Base-by-base conservation (phyloP, 2,113 vertebrate genomes). In the Agapornis roseicollis region DNA sequence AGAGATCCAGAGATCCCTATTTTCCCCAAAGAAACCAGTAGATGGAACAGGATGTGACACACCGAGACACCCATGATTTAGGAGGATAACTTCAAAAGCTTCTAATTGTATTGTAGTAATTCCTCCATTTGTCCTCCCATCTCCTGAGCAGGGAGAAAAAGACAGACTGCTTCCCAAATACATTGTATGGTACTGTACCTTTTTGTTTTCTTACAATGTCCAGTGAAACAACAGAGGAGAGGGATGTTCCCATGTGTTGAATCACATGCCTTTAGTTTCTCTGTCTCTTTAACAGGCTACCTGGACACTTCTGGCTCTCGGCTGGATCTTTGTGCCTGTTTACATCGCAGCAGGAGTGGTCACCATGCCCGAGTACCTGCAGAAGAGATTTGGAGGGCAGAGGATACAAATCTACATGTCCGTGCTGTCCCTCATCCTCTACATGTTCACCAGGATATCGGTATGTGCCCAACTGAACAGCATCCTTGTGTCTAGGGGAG, bases 401-500 rank as follows among this genome's bases (percentile, higher is more conserved):
- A 98, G 99, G 92, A 99, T 99, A 87, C 98, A 98, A 63, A 98
- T 98, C 92, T 99, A 99, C 94, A 98, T 99, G 96, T 99, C 99
- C 2, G 90, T 99, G 39, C 94, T 99, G 58, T 99, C 99, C 63
- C 98, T 99, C 73, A 96, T 99, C 63, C 97, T 99, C 87, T 99
- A 99, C 83, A 98, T 99, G 93, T 99, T 99, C 97, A 99, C 98
- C 93, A 99, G 98, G 97, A 99, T 99, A 97, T 99, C 99, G 10
- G 99, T 99, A 97, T 80, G 99, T 98, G 94, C 90, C 85, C 37
- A 9, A 6, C 0, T 18, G 42, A 70, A n/a, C 46, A 16, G 23
- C 39, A 4, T 15, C 65, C 63, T 71, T 11, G 10, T 79, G 80
- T 50, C 52, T 17, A 6, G 93, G 80, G 65, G 65, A 55, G 94